These are phyloP conservation scores for Sarcophaga peregrina DNA, from an alignment of 1,140 invertebrate genomes.

Conservation along the genomic window DNA sequence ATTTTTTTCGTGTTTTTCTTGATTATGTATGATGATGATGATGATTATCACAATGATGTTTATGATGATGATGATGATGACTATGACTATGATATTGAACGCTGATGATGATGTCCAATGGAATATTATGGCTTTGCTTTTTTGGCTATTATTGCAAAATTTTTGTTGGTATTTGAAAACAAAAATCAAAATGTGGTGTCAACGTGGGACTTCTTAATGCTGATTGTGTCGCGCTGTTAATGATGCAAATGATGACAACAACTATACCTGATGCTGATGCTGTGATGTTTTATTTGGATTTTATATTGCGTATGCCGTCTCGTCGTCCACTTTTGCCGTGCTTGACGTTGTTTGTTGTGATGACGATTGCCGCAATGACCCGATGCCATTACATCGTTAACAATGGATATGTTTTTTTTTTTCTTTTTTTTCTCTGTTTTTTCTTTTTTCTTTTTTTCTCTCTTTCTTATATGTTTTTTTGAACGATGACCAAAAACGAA, in stretches of 20 bases:
- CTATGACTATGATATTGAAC: conserved; percentile 48
- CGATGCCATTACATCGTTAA: conserved; percentile 10
- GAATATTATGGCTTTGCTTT: conserved; percentile 44
- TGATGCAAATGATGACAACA: not conserved
- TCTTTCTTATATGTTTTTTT: conserved; percentile 58
- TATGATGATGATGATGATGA: conserved; percentile 52
- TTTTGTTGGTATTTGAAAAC: conserved; percentile 24
- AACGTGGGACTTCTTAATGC: conserved; percentile 52
- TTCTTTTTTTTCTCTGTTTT: conserved; percentile 61
- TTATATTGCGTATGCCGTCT: not conserved
- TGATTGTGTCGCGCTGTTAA: too few species aligned
- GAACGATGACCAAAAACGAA: conserved; percentile 42
- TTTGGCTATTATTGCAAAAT: not conserved
- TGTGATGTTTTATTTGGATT: not conserved
- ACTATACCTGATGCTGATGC: not conserved
- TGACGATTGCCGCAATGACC: not conserved
- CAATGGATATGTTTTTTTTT: conserved; percentile 50
- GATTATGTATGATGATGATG: conserved; percentile 66
- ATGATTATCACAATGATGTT: conserved; percentile 59
- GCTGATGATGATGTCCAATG: conserved; percentile 42
- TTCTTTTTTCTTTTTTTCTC: conserved; percentile 65
- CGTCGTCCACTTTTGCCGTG: not conserved
- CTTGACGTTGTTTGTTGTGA: conserved; percentile 14
- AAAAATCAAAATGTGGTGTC: conserved; percentile 52
- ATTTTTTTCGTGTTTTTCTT: conserved; percentile 68